Conservation (phyloP, 2,113 vertebrate genomes). For the Ondatra zibethicus region DNA sequence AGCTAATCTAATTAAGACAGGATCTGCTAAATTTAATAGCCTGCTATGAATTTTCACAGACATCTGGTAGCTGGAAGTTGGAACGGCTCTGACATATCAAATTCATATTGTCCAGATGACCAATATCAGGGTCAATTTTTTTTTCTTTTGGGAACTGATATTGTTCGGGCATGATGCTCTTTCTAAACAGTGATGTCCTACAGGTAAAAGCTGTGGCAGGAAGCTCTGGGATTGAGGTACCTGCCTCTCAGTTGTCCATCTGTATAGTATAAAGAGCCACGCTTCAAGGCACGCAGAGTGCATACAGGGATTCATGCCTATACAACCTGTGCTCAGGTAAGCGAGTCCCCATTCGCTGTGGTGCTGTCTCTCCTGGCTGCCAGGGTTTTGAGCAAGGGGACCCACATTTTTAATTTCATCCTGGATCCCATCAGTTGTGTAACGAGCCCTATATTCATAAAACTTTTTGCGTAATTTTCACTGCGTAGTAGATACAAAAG, state of each 20-base stretch:
- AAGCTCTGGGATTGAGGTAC: background rate
- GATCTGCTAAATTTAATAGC: conserved; percentile 91
- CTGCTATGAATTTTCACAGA: conserved; percentile 90
- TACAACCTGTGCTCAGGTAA: rapidly evolving
- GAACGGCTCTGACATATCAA: conserved; percentile 84
- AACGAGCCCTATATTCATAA: background rate
- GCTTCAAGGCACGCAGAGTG: background rate
- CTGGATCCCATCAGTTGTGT: background rate
- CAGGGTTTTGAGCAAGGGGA: background rate
- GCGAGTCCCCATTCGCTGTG: background rate
- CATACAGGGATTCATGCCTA: rapidly evolving
- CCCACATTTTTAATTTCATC: background rate
- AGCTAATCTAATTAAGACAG: conserved; percentile 91
- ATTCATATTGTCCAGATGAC: conserved; percentile 85
- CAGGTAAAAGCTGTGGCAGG: background rate
- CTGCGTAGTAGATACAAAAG: background rate
- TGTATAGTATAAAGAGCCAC: background rate
- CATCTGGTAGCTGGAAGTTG: conserved; percentile 88
- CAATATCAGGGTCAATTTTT: conserved; percentile 74
- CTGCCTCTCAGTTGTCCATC: background rate
- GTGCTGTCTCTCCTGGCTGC: background rate
- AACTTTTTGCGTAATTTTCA: background rate
- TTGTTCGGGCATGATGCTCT: conserved; percentile 36
- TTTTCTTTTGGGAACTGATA: conserved; percentile 68
- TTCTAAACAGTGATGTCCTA: background rate